A percentile compares a stretch with the other conserved stretches of the same genome.
phyloP scores from a whole-genome alignment of 2,113 vertebrate genomes.

The Cyprinodon variegatus region DNA sequence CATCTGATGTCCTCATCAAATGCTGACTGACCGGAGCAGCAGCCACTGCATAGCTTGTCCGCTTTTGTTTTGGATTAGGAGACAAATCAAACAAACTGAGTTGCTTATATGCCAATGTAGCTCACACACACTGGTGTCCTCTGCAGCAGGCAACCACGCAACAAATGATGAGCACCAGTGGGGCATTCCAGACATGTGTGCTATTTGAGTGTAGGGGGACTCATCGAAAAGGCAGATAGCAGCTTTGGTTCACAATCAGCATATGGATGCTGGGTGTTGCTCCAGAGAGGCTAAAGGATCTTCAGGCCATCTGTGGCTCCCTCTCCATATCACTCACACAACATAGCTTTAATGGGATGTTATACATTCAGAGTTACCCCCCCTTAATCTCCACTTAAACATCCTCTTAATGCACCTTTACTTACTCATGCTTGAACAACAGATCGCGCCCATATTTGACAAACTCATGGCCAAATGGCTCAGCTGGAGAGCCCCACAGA shows the following conservation, averaged over 20 bases:
- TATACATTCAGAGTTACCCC: conserved; percentile 1
- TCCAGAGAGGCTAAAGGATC: conserved; percentile 65
- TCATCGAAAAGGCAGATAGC: conserved; percentile 44
- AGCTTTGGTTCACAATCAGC: conserved; percentile 69
- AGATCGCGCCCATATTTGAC: conserved; percentile 45
- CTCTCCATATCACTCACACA: conserved; percentile 33
- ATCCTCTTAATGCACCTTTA: conserved; percentile 34
- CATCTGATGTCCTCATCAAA: conserved; percentile 71
- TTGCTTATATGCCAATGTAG: conserved; percentile 65
- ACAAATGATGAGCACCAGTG: conserved; percentile 56
- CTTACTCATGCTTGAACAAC: conserved; percentile 59
- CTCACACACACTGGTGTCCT: conserved; percentile 48
- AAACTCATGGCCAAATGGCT: conserved; percentile 32
- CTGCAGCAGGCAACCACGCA: conserved; percentile 38
- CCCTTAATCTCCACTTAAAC: neutral
- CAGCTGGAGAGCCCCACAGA: conserved; percentile 29
- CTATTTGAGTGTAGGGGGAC: conserved; percentile 29
- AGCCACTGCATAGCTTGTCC: conserved; percentile 54
- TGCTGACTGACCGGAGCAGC: conserved; percentile 29
- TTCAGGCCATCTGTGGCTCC: conserved; percentile 71
- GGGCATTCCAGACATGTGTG: conserved; percentile 63
- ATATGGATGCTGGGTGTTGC: conserved; percentile 71
- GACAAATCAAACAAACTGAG: conserved; percentile 69
- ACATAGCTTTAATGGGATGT: conserved; percentile 8
- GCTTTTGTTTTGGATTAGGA: conserved; percentile 75